Evolutionary conservation across 2,888 invertebrate genomes (phyloP).

Genomic region (Tipula unca): DNA sequence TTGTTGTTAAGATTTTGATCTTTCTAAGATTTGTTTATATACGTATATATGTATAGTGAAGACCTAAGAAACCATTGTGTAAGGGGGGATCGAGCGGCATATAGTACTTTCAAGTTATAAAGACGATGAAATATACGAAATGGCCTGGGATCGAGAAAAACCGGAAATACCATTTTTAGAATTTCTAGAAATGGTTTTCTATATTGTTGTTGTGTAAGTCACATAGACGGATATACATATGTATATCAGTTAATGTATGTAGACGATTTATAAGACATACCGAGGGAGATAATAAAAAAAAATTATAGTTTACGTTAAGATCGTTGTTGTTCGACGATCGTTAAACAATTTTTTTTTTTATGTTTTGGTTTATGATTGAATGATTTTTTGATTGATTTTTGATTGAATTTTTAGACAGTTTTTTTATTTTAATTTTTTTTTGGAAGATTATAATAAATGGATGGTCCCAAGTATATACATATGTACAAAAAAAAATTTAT

Average conservation of each 20-base stretch:
- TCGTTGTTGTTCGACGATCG: not conserved
- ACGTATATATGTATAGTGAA: not conserved
- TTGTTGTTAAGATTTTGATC: not conserved
- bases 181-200: not conserved
- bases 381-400: conserved; percentile 14
- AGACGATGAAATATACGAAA: not conserved
- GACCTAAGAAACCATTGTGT: not conserved
- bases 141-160: not conserved
- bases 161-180: conserved; percentile 2
- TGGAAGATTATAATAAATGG: not conserved
- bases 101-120: not conserved
- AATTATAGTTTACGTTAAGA: not conserved
- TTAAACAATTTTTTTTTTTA: not conserved
- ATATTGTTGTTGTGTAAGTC: not conserved
- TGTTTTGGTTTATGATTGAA: not conserved
- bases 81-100: not conserved
- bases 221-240: not conserved
- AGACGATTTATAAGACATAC: not conserved
- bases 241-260: too few relatives aligned
- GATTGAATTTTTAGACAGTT: conserved; percentile 9
- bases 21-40: not conserved
- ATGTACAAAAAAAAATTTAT: not conserved
- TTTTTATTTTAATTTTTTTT: too few relatives aligned
- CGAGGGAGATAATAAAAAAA: not conserved
- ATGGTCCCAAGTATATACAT: not conserved